Conservation (phyloP, 2,113 vertebrate species). For the Neotoma lepida region DNA sequence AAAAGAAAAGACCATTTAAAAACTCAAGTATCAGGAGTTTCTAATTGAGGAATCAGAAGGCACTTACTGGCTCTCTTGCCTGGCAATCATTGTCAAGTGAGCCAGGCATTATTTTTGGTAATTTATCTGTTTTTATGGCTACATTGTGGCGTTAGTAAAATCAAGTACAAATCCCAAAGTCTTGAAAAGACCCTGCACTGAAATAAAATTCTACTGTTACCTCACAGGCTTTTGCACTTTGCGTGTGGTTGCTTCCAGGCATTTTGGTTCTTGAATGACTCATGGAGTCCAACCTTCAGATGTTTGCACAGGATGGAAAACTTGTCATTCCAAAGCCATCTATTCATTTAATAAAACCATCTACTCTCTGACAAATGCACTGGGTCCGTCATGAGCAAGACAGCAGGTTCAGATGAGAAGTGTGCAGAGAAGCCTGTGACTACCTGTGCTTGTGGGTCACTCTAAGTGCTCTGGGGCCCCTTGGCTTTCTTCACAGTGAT, state of each 20-base stretch:
- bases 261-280: not conserved
- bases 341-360: not conserved
- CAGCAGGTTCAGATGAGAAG: not conserved
- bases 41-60: not conserved
- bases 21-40: not conserved
- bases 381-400: not conserved
- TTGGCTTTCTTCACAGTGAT: not conserved
- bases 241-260: not conserved
- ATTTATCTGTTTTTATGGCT: not conserved
- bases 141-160: not conserved
- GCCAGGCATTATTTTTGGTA: not conserved
- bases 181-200: not conserved
- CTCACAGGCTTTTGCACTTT: not conserved
- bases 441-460: not conserved
- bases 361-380: not conserved
- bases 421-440: not conserved
- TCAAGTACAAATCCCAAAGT: not conserved
- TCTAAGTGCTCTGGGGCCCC: not conserved
- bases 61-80: too few relatives aligned
- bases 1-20: slow-evolving; percentile 34
- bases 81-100: not conserved
- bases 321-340: not conserved
- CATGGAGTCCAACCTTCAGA: not conserved
- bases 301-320: not conserved
- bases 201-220: not conserved